Base-by-base conservation (phyloP, 2,797 vertebrate species). In the Poecilia velifera region DNA sequence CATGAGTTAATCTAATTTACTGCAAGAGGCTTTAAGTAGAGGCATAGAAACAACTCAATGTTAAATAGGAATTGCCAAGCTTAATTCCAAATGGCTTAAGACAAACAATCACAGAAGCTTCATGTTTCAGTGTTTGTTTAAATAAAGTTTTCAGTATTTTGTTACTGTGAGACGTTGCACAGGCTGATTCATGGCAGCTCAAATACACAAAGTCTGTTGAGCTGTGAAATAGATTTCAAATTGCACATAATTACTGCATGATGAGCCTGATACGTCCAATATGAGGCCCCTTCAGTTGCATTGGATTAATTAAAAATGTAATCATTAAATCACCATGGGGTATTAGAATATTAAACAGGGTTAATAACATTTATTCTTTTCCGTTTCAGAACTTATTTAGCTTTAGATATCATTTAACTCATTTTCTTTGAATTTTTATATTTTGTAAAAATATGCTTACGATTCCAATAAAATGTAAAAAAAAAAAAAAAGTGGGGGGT, bases 191-290 rank as follows among this genome's bases (percentile, higher is more conserved):
- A 47, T 47, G 18, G 28, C 43, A 53, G 53, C 53, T 55, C 53
- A n/a, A 55, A 55, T 55, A n/a, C 53, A n/a, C 53, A 78, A 85
- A 90, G 90, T 72, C 79, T 92, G 84, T 91, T 95, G 91, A 90
- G 79, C 95, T 95, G 95, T 95, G 91, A 96, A 95, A 96, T 95
- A 93, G 91, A 94, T 91, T 92, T 92, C 84, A 94, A 93, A 95
- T 93, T 91, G 82, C 78, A 78, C 72, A 76, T 93, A 95, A 95
- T 96, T 93, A 91, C 87, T 84, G 81, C 88, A 92, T 93, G 94
- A 95, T 94, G 90, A 94, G 88, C 84, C 66, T 88, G 88, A 87
- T 87, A 87, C 75, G 73, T 92, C 92, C 83, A 88, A 87, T 89
- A 91, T 82, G 87, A 88, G 90, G 84, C 86, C 80, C 59, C 68